Evolutionary conservation across 2,113 vertebrate species (phyloP), one percentile per base, ranked within the genome.

Genomic region (Nicator chloris): DNA sequence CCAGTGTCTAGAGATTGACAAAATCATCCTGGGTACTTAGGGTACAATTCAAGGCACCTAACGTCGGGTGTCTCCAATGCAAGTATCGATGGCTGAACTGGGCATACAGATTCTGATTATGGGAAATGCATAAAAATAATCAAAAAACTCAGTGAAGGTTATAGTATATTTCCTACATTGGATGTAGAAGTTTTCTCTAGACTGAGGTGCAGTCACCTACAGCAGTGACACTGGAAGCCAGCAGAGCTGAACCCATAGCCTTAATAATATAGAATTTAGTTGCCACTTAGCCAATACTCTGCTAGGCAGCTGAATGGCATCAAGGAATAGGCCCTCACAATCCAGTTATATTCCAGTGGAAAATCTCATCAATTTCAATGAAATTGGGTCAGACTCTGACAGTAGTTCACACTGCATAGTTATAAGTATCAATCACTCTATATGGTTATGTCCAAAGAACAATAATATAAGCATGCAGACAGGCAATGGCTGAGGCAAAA

Each of bases 91-190:
- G 73, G 26, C 18, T 88, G n/a, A 93, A 21, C 11, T 69, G 23
- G 18, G 7, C 39, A 50, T 47, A 33, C 3, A 70, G n/a, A 30
- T 77, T 65, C 54, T 66, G 79, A 66, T 57, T 61, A 39, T 15
- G 45, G 22, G 5, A 78, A 78, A 86, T 11, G 4, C 20, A 40
- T 37, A 50, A 54, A 69, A 86, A 51, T 33, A 82, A 72, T 28
- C 5, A 56, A n/a, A 37, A 87, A 53, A 40, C 17, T 35, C 44
- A 5, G 7, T 33, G 42, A 61, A 75, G 17, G 45, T 37, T 49
- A n/a, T 20, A 19, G 20, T 7, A 28, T 1, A 0, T 15, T 63
- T 88, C 59, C 63, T 82, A 31, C 5, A 27, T 31, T 0, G 0
- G 28, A 49, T 47, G 10, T 24, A 70, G 26, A 27, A 16, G 4